Conservation (phyloP, 2,797 vertebrate species). For the Hyperoplus lanceolatus region DNA sequence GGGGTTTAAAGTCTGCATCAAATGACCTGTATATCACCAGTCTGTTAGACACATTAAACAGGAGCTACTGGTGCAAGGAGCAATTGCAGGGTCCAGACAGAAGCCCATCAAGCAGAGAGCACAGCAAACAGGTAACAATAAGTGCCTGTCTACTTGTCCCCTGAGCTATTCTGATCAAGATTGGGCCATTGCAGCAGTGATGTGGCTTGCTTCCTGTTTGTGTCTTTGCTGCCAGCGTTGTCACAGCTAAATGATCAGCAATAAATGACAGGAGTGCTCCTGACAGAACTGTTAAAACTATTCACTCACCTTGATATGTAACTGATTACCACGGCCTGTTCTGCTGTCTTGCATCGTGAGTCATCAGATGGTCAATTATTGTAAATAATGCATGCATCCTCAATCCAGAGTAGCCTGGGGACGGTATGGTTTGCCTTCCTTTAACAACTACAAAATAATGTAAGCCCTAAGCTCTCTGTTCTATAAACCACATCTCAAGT, state of each 20-base stretch:
- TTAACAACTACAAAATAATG: constrained; percentile 15
- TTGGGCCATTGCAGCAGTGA: constrained; percentile 33
- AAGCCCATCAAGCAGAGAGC: constrained; percentile 53
- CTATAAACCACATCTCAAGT: constrained; percentile 30
- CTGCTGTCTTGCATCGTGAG: constrained; percentile 29
- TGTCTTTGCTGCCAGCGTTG: constrained; percentile 62
- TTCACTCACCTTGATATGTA: constrained; percentile 54
- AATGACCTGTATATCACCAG: constrained; percentile 41
- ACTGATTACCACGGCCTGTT: constrained; percentile 53
- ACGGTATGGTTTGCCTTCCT: constrained; percentile 27
- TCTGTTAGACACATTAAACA: constrained; percentile 50
- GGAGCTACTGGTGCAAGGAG: constrained; percentile 44
- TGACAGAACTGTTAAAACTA: constrained; percentile 63
- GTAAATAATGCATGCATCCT: constrained; percentile 54
- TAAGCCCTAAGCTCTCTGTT: constrained; percentile 14
- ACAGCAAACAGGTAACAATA: constrained; percentile 55
- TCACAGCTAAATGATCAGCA: constrained; percentile 61
- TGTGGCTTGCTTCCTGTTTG: constrained; percentile 60
- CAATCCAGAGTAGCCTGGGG: constrained; percentile 20
- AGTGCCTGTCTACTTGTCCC: constrained; percentile 57
- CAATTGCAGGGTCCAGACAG: constrained; percentile 26
- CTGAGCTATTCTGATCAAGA: constrained; percentile 54
- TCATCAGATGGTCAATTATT: constrained; percentile 52
- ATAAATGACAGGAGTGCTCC: constrained; percentile 51
- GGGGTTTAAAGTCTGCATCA: constrained; percentile 21